Base-by-base conservation (phyloP, 1,140 invertebrate species). In the Heliconius hewitsoni region DNA sequence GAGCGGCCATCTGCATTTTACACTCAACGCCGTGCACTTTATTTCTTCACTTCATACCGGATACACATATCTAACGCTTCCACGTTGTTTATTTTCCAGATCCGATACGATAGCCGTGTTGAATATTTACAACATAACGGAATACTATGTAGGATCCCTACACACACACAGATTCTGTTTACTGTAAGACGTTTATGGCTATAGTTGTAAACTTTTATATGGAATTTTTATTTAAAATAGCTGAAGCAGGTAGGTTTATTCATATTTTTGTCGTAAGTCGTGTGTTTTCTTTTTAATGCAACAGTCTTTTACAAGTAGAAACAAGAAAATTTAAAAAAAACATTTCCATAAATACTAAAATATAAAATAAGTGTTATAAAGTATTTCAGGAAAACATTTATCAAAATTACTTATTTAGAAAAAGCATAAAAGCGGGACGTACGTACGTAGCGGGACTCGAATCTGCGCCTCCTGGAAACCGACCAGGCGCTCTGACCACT, bases 1-100 rank as follows among this genome's bases (percentile, higher is more conserved):
- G 81, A 87, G 85, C 87, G 85, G 85, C 84, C 83, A 90, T 92
- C 86, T 92, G 88, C 89, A 92, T 91, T 92, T 92, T 91, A 91
- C 85, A 86, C 88, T 86, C 84, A 84, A 85, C 80, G 83, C 84
- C 79, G 88, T 85, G 79, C 82, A 85, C 82, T 86, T 87, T 86
- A 85, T 87, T 88, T 83, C 82, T 86, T 90, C 89, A 89, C 85
- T 88, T 86, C 89, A 87, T 87, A 87, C 78, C 77, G 82, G 79
- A 82, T 81, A 84, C 76, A 83, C 77, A 74, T 81, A 81, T 84
- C 81, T 77, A 80, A 77, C 79, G 80, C 71, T 79, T 76, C 76
- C 82, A 79, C 82, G 83, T 88, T 87, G 86, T 89, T 87, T 88
- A 86, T 87, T 85, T 79, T 85, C 77, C 71, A 80, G 81, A 86